These are phyloP conservation scores for Xylota segnis DNA, from an alignment of 2,888 invertebrate genomes.

Conservation along the genomic window DNA sequence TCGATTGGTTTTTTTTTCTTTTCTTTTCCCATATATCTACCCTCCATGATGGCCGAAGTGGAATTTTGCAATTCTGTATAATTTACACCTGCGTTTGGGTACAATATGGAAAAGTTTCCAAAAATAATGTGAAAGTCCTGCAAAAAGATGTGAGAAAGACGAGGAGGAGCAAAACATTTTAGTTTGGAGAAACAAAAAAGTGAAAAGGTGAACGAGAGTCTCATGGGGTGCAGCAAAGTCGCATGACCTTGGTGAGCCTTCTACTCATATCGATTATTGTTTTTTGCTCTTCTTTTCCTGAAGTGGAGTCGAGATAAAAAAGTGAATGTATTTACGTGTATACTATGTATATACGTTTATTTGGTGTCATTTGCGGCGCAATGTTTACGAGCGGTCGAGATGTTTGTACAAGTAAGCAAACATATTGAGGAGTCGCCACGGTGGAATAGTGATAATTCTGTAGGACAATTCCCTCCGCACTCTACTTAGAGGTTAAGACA, in stretches of 20 bases:
- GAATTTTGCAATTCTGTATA: background rate
- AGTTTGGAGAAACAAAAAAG: background rate
- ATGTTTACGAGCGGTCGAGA: background rate
- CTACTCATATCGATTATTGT: slow-evolving; percentile 48
- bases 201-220: background rate
- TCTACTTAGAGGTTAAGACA: no score
- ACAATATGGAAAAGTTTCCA: background rate
- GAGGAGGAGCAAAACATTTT: background rate
- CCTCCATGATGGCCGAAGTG: slow-evolving; percentile 53
- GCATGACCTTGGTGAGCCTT: slow-evolving; percentile 52
- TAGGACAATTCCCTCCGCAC: no score
- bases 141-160: background rate
- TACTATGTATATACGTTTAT: background rate
- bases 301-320: background rate
- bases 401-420: background rate
- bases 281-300: background rate
- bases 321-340: background rate
- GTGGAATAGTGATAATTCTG: background rate
- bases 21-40: background rate
- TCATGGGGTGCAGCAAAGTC: slow-evolving; percentile 11
- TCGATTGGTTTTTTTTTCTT: background rate
- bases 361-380: background rate
- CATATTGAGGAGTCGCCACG: background rate
- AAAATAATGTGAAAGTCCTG: background rate
- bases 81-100: background rate